A percentile compares a stretch with the other conserved stretches of the same genome.
phyloP scores from a whole-genome alignment of 1,140 invertebrate species.

The Nylanderia fulva region DNA sequence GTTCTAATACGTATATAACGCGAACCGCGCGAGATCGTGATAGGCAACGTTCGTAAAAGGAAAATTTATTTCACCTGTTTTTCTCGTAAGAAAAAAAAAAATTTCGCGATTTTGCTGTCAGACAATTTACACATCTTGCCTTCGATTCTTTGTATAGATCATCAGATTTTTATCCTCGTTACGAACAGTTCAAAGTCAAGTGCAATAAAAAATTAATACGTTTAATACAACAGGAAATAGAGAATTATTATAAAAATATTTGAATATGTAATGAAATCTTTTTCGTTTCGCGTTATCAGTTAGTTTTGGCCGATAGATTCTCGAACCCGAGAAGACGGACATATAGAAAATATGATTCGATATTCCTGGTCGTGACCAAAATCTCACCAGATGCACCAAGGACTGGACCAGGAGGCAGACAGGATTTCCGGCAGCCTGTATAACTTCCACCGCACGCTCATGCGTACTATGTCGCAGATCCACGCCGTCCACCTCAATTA shows the following conservation, averaged over 20 bases:
- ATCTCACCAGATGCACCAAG: constrained; percentile 92
- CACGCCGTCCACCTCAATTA: constrained; percentile 96
- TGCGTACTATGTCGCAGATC: constrained; percentile 96
- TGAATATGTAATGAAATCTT: neutral
- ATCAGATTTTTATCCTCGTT: neutral
- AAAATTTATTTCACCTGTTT: neutral
- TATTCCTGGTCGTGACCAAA: constrained; percentile 63
- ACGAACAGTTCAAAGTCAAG: neutral
- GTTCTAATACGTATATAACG: constrained; percentile 3
- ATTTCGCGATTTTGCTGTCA: neutral
- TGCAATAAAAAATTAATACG: neutral
- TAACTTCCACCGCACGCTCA: constrained; percentile 97
- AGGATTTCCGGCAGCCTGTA: constrained; percentile 95
- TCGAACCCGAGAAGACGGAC: neutral
- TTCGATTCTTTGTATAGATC: no score
- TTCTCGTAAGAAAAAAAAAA: neutral
- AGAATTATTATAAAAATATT: no score
- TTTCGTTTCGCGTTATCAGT: neutral
- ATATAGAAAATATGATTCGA: constrained; percentile 51
- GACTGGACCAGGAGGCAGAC: constrained; percentile 97
- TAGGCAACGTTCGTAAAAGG: neutral
- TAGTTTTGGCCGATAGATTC: neutral
- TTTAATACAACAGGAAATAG: no score
- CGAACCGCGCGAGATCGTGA: neutral
- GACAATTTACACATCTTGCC: neutral